phyloP scores from a whole-genome alignment of 2,888 invertebrate genomes.

The Rhopalosiphum nymphaeae region DNA sequence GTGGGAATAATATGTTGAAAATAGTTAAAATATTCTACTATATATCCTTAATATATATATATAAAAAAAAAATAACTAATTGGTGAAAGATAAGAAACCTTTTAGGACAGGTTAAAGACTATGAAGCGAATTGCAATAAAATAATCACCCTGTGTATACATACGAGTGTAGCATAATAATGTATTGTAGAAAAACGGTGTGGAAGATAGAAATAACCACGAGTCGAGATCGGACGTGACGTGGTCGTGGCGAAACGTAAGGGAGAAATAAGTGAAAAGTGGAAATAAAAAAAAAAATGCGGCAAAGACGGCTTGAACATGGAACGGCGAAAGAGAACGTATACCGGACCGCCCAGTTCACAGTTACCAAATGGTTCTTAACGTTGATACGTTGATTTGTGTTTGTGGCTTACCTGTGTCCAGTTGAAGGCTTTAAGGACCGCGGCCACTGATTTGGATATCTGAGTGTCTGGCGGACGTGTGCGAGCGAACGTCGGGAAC shows the following conservation, averaged over 20 bases:
- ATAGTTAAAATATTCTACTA: background rate
- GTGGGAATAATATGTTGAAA: background rate
- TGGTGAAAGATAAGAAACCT: background rate
- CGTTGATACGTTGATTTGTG: background rate
- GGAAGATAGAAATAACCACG: background rate
- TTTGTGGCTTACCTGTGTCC: conserved; percentile 80
- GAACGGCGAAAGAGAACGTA: background rate
- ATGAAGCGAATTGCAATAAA: background rate
- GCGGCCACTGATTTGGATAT: conserved; percentile 93
- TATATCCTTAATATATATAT: background rate
- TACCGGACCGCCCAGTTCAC: background rate
- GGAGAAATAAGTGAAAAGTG: background rate
- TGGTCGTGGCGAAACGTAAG: background rate
- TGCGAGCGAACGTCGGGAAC: conserved; percentile 92
- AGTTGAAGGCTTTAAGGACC: conserved; percentile 85
- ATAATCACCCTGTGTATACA: background rate
- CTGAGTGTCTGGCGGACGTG: conserved; percentile 92
- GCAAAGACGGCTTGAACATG: background rate
- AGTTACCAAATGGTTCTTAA: background rate
- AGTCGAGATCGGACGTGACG: background rate
- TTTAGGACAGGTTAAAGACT: background rate
- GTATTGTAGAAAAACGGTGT: background rate
- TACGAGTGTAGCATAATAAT: background rate
- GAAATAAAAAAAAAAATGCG: background rate
- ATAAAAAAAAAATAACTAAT: background rate